These are phyloP conservation scores for Xiphydria camelus DNA, from an alignment of 2,888 invertebrate species.

Conservation along the genomic window DNA sequence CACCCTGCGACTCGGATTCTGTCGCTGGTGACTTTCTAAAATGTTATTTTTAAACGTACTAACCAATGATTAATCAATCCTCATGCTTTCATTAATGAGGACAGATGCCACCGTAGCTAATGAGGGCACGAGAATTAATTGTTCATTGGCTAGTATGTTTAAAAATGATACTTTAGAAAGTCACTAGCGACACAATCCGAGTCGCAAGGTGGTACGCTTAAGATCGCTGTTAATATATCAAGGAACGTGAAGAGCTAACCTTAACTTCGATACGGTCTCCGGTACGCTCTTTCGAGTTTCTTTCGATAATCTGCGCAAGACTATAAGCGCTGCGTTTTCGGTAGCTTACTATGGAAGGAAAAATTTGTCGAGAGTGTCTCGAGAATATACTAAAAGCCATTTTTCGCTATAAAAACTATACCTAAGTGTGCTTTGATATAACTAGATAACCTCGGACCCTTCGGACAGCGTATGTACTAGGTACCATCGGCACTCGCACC, in stretches of 20 bases:
- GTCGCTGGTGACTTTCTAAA: too few species aligned
- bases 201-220: not conserved
- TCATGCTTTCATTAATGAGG: too few species aligned
- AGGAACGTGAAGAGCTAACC: constrained; percentile 37
- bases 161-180: not conserved
- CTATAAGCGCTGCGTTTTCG: constrained; percentile 29
- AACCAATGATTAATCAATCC: too few species aligned
- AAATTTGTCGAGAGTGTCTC: not conserved
- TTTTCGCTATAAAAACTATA: too few species aligned
- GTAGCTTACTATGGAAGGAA: not conserved
- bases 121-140: not conserved
- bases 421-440: too few species aligned
- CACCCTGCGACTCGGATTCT: too few species aligned
- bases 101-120: too few species aligned
- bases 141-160: not conserved
- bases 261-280: constrained; percentile 47
- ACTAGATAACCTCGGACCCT: too few species aligned
- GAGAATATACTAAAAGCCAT: not conserved
- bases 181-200: not conserved
- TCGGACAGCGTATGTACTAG: too few species aligned
- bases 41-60: too few species aligned
- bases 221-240: not conserved
- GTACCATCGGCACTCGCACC: too few species aligned
- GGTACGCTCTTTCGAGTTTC: constrained; percentile 30
- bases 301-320: constrained; percentile 40